A percentile compares a stretch with the other conserved stretches of the same genome.
Conservation (phyloP, 2,797 vertebrate genomes). For the Craterocephalus amniculus region DNA sequence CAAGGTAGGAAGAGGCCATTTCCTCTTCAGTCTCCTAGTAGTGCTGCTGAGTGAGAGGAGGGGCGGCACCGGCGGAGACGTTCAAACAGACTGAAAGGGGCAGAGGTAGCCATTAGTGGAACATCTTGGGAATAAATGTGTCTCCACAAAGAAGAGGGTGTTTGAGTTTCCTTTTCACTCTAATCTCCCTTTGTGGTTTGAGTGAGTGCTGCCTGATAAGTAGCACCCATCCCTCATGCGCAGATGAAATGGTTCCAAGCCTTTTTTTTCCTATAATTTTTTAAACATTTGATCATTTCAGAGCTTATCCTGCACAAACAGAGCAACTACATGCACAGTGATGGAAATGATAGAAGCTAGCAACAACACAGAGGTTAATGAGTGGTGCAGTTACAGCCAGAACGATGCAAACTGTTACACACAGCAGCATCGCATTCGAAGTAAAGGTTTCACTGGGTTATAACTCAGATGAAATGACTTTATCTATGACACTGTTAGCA, state of each 20-base stretch:
- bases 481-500: no score
- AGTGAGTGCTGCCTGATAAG: constrained; percentile 52
- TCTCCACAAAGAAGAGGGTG: constrained; percentile 56
- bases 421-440: no score
- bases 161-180: constrained; percentile 64
- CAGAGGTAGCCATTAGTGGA: constrained; percentile 68
- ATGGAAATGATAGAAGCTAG: constrained; percentile 9
- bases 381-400: neutral
- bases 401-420: no score
- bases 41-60: constrained; percentile 56
- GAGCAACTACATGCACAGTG: constrained; percentile 17
- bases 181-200: constrained; percentile 47
- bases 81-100: constrained; percentile 53
- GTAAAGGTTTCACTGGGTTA: no score
- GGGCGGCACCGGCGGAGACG: constrained; percentile 45
- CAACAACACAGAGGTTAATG: neutral
- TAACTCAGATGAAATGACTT: no score
- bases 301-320: constrained; percentile 40
- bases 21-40: constrained; percentile 60
- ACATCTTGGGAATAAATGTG: constrained; percentile 58
- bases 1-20: constrained; percentile 63
- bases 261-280: constrained; percentile 5
- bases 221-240: constrained; percentile 33
- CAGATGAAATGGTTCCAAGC: constrained; percentile 23
- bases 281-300: constrained; percentile 37